Evolutionary conservation across 2,888 invertebrate species (phyloP).

Genomic region (Conchocele bisecta): DNA sequence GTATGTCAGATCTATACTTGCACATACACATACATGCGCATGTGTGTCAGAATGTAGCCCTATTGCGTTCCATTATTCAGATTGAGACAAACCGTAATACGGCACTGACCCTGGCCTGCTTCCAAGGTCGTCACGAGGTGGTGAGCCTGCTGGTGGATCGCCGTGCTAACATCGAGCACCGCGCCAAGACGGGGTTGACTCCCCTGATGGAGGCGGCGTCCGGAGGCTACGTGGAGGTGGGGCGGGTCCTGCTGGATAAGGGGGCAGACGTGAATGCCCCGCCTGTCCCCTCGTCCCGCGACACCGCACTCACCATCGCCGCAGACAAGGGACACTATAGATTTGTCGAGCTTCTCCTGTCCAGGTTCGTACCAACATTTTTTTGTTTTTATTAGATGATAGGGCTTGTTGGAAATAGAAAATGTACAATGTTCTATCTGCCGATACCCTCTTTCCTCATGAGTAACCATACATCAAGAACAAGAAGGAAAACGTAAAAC

Average conservation of each 20-base stretch:
- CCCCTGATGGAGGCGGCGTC: slow-evolving; percentile 99
- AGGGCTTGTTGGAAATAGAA: no score
- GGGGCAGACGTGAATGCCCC: slow-evolving; percentile 99
- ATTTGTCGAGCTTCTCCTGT: slow-evolving; percentile 85
- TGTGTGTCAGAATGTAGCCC: no score
- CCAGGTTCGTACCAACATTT: no score
- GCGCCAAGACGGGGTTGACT: slow-evolving; percentile 99
- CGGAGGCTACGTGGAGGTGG: slow-evolving; percentile 99
- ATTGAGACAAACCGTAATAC: slow-evolving; percentile 99
- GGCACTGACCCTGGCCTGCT: slow-evolving; percentile 98
- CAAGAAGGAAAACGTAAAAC: no score
- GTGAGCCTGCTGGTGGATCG: slow-evolving; percentile 97
- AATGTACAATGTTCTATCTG: no score
- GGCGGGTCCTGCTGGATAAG: slow-evolving; percentile 96
- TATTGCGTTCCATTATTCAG: no score
- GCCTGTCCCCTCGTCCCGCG: slow-evolving; percentile 98
- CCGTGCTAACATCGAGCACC: slow-evolving; percentile 99
- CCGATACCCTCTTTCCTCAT: no score
- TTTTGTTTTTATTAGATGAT: no score
- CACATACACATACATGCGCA: no score
- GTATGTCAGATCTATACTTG: no score
- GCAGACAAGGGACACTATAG: slow-evolving; percentile 99
- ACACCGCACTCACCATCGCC: slow-evolving; percentile 99
- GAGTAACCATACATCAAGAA: no score
- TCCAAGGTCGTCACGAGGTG: slow-evolving; percentile 99